Evolutionary conservation across 1,140 invertebrate genomes (phyloP).

Genomic region (Oreohelix idahoensis): DNA sequence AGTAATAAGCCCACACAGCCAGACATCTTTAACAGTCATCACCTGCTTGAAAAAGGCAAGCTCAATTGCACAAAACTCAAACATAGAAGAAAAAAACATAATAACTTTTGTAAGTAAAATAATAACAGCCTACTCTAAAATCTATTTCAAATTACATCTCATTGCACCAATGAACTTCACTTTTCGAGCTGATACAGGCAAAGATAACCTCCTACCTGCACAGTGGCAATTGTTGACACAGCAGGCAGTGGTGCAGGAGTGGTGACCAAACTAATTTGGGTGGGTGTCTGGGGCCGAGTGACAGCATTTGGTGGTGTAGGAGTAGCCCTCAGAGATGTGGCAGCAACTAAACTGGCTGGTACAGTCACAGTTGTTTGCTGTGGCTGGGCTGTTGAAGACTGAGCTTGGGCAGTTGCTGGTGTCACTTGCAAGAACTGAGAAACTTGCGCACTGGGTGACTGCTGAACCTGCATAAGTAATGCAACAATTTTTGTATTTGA

Average conservation of each 20-base stretch:
- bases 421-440: slow-evolving; percentile 27
- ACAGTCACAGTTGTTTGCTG: slow-evolving; percentile 33
- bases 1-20: too few species aligned
- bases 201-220: slow-evolving; percentile 21
- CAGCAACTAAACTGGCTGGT: slow-evolving; percentile 12
- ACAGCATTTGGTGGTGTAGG: slow-evolving; percentile 45
- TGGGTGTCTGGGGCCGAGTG: slow-evolving; percentile 34
- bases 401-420: not conserved
- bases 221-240: slow-evolving; percentile 11
- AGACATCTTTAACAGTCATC: too few species aligned
- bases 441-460: slow-evolving; percentile 2
- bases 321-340: slow-evolving; percentile 38
- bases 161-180: not conserved
- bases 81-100: too few species aligned
- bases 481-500: not conserved
- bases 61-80: too few species aligned
- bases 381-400: not conserved
- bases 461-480: slow-evolving; percentile 23
- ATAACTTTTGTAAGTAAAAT: too few species aligned
- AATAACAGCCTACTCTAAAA: too few species aligned
- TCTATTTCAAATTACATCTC: too few species aligned
- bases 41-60: too few species aligned
- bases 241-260: slow-evolving; percentile 32
- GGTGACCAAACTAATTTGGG: slow-evolving; percentile 41
- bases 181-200: not conserved